Conservation (phyloP, 2,797 vertebrate genomes). For the Galagoides demidoff region DNA sequence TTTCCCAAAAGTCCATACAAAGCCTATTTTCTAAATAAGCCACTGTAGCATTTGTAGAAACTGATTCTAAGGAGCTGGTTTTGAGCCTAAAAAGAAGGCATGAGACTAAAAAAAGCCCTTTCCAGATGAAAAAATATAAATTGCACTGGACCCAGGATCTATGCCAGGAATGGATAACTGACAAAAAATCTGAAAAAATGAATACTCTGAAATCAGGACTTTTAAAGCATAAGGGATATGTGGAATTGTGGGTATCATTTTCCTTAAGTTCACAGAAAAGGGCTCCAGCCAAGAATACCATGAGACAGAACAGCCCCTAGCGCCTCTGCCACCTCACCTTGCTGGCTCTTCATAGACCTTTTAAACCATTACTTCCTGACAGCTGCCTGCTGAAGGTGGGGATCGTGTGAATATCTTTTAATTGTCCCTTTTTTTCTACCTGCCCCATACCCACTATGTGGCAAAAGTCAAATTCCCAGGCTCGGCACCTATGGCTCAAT, state of each 20-base stretch:
- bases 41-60: background rate
- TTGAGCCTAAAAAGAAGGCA: background rate
- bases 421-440: background rate
- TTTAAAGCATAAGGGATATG: background rate
- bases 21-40: conserved; percentile 11
- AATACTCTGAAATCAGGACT: background rate
- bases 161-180: background rate
- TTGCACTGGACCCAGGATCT: background rate
- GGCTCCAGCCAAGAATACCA: background rate
- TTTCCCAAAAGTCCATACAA: background rate
- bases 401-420: background rate
- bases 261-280: background rate
- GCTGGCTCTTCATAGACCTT: background rate
- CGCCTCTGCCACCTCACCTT: too few relatives aligned
- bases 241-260: background rate
- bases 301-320: background rate
- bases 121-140: conserved; percentile 8
- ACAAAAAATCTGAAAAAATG: conserved; percentile 15
- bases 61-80: background rate
- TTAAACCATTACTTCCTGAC: background rate
- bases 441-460: background rate
- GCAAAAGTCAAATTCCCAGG: background rate
- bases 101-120: conserved; percentile 22
- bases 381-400: background rate
- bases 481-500: too few relatives aligned